phyloP scores from a whole-genome alignment of 2,888 invertebrate genomes.

The Tenthredo mesomela region DNA sequence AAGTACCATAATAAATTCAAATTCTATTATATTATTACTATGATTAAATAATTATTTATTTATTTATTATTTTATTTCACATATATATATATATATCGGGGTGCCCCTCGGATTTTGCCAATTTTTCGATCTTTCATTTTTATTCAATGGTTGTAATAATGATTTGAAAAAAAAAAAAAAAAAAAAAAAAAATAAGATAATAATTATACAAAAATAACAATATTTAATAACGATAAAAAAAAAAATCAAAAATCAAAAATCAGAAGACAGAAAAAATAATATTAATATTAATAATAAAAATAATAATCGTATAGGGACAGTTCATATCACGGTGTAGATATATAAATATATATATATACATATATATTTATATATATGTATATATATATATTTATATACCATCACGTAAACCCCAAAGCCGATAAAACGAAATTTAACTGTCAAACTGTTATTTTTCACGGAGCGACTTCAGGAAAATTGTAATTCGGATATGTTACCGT shows the following conservation, averaged over 20 bases:
- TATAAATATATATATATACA: background rate
- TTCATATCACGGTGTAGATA: background rate
- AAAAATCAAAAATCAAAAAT: background rate
- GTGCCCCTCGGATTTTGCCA: background rate
- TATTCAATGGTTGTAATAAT: background rate
- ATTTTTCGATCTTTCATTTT: background rate
- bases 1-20: constrained; percentile 17
- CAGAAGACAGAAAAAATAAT: background rate
- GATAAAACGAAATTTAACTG: constrained; percentile 52
- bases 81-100: too few relatives aligned
- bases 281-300: background rate
- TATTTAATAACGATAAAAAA: background rate
- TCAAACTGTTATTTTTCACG: constrained; percentile 40
- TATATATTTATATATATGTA: background rate
- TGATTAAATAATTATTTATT: background rate
- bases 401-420: constrained; percentile 49
- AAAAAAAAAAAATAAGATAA: background rate
- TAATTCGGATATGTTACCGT: background rate
- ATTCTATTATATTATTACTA: background rate
- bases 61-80: background rate
- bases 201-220: background rate
- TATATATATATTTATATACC: background rate
- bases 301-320: constrained; percentile 3
- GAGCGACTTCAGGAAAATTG: background rate
- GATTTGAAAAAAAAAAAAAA: background rate